Percentiles rank a stretch among this genome's conserved stretches.
Conservation (phyloP, 2,888 invertebrate genomes). For the Drosophila sordidula region DNA sequence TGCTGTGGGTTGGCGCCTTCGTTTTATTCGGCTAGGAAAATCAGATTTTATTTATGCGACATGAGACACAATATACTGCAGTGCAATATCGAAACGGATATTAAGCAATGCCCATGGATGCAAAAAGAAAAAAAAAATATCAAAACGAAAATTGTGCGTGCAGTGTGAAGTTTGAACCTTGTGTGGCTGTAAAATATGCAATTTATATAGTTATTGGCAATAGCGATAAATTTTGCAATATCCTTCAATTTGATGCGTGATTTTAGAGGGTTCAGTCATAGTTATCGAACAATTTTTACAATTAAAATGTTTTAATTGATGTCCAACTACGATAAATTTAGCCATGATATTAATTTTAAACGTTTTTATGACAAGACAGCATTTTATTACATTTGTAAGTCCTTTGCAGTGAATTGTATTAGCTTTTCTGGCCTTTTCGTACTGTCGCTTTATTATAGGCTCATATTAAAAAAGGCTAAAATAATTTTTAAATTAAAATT, state of each 20-base stretch:
- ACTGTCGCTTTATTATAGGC: too few species aligned
- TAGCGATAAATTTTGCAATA: constrained; percentile 39
- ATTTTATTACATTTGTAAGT: background rate
- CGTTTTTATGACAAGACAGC: background rate
- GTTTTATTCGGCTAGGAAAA: constrained; percentile 4
- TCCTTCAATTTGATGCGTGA: constrained; percentile 40
- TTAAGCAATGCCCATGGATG: constrained; percentile 44
- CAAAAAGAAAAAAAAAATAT: constrained; percentile 3
- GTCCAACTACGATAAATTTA: background rate
- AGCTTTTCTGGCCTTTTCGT: background rate
- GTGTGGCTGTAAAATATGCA: constrained; percentile 10
- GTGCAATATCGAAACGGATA: constrained; percentile 66
- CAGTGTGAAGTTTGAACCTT: constrained; percentile 11
- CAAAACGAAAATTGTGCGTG: constrained; percentile 31
- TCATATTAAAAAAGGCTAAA: too few species aligned
- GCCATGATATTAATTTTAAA: constrained; percentile 9
- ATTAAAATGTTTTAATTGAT: constrained; percentile 26
- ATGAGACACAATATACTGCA: constrained; percentile 61
- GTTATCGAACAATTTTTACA: constrained; percentile 14
- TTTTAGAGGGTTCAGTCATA: constrained; percentile 25
- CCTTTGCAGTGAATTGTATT: background rate
- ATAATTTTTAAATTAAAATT: too few species aligned
- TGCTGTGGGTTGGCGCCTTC: constrained; percentile 32
- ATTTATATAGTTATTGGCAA: constrained; percentile 8
- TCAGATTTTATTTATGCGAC: constrained; percentile 65